Percentiles rank a stretch among this genome's conserved stretches.
Evolutionary conservation across 2,797 vertebrate species (phyloP).

Genomic region (Clarias fuscus): DNA sequence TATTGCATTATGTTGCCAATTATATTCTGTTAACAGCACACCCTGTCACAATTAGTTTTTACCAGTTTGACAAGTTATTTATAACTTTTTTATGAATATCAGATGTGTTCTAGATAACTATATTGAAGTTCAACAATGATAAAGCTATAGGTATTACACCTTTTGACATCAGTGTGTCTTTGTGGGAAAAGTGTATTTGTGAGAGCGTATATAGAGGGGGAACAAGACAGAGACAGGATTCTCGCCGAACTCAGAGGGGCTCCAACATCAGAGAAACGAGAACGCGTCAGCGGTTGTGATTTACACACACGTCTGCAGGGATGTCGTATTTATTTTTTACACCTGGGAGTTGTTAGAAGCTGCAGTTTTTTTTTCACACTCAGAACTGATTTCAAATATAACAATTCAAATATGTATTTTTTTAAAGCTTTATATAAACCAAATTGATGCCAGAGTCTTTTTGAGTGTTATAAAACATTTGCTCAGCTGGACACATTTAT

Average conservation of each 20-base stretch:
- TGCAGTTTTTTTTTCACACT: not conserved
- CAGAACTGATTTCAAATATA: not conserved
- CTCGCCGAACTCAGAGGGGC: conserved; percentile 69
- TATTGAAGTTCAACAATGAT: not conserved
- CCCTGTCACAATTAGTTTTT: no score
- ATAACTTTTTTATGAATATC: not conserved
- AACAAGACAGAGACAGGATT: conserved; percentile 69
- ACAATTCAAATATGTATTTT: no score
- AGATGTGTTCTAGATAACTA: not conserved
- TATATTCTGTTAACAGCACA: not conserved
- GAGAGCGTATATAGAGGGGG: conserved; percentile 55
- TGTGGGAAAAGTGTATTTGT: conserved; percentile 31
- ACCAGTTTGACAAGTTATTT: not conserved
- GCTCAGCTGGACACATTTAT: conserved; percentile 35
- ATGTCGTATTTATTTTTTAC: conserved; percentile 15
- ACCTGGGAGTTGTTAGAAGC: conserved; percentile 31
- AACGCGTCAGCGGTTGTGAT: conserved; percentile 65
- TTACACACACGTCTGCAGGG: conserved; percentile 66
- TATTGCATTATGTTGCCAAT: not conserved
- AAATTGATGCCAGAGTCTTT: not conserved
- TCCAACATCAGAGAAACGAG: conserved; percentile 73
- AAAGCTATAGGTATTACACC: not conserved
- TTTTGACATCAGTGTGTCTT: not conserved
- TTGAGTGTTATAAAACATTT: conserved; percentile 45
- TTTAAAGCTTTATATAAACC: not conserved